These are phyloP conservation scores for Urophycis tenuis DNA, from an alignment of 2,797 vertebrate species.

Conservation along the genomic window DNA sequence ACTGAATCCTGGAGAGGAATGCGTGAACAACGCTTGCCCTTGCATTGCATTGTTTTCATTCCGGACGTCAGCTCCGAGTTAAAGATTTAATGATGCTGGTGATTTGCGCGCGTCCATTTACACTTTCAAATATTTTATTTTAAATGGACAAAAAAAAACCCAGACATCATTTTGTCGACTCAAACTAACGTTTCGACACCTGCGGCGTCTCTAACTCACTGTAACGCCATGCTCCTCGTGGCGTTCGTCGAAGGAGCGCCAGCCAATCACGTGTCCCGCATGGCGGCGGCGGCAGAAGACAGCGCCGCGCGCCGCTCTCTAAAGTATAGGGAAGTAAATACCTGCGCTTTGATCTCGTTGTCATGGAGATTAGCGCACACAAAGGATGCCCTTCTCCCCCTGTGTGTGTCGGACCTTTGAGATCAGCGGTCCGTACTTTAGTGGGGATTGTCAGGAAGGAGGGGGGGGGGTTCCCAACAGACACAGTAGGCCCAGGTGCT, in stretches of 20 bases:
- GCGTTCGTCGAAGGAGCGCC: background rate
- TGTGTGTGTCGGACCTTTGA: conserved; percentile 28
- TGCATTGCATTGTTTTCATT: background rate
- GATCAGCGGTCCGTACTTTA: conserved; percentile 17
- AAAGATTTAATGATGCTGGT: background rate
- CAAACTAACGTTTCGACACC: background rate
- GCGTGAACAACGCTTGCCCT: background rate
- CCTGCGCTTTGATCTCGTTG: conserved; percentile 12
- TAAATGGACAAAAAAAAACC: too few species aligned
- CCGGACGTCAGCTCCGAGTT: background rate
- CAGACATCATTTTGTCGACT: background rate
- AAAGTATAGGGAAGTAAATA: conserved; percentile 11
- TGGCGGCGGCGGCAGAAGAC: background rate
- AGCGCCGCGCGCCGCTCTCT: background rate
- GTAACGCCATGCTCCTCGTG: background rate
- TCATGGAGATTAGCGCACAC: conserved; percentile 8
- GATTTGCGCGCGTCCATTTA: background rate
- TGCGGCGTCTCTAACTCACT: background rate
- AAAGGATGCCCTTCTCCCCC: conserved; percentile 18
- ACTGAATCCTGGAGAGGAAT: background rate
- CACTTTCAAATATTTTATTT: background rate
- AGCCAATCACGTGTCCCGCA: background rate
- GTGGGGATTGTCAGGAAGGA: conserved; percentile 35
- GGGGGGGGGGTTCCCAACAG: conserved; percentile 34
- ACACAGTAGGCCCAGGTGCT: conserved; percentile 45